Conservation (phyloP, 2,888 invertebrate genomes). For the Meta bourneti region DNA sequence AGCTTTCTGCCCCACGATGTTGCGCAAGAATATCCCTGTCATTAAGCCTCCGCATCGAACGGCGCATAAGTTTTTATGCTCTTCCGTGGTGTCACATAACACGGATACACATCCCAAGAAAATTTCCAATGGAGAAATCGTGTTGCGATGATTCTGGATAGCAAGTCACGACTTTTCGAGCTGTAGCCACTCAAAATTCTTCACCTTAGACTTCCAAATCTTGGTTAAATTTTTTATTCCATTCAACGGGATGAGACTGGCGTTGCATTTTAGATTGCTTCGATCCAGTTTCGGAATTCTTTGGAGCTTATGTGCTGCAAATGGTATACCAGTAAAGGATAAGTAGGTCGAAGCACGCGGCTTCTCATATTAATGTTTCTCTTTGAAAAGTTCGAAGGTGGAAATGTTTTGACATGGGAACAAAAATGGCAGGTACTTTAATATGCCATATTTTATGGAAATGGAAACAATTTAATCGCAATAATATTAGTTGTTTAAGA, state of each 20-base stretch:
- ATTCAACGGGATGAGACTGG: slow-evolving; percentile 33
- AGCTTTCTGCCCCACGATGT: not conserved
- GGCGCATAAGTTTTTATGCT: not conserved
- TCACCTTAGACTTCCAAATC: slow-evolving; percentile 59
- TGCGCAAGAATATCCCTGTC: slow-evolving; percentile 35
- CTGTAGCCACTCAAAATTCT: slow-evolving; percentile 62
- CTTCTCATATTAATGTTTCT: slow-evolving; percentile 9
- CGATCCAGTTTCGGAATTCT: slow-evolving; percentile 47
- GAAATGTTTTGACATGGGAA: too few relatives aligned
- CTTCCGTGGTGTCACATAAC: slow-evolving; percentile 48
- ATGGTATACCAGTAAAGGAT: slow-evolving; percentile 45
- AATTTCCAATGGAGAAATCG: slow-evolving; percentile 51
- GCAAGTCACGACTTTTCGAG: slow-evolving; percentile 65
- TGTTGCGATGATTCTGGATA: slow-evolving; percentile 32
- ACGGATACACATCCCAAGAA: slow-evolving; percentile 28
- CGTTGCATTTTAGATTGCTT: slow-evolving; percentile 60
- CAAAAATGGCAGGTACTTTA: too few relatives aligned
- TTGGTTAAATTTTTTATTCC: slow-evolving; percentile 43
- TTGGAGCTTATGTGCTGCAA: slow-evolving; percentile 9
- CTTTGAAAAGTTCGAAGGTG: not conserved
- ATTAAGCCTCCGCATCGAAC: slow-evolving; percentile 33
- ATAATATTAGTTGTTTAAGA: too few relatives aligned
- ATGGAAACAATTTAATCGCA: too few relatives aligned
- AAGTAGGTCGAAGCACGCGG: slow-evolving; percentile 38
- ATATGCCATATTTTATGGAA: too few relatives aligned